Evolutionary conservation across 2,888 invertebrate genomes (phyloP), one percentile per base, ranked within the genome.

Genomic region (Heteromurus nitidus): DNA sequence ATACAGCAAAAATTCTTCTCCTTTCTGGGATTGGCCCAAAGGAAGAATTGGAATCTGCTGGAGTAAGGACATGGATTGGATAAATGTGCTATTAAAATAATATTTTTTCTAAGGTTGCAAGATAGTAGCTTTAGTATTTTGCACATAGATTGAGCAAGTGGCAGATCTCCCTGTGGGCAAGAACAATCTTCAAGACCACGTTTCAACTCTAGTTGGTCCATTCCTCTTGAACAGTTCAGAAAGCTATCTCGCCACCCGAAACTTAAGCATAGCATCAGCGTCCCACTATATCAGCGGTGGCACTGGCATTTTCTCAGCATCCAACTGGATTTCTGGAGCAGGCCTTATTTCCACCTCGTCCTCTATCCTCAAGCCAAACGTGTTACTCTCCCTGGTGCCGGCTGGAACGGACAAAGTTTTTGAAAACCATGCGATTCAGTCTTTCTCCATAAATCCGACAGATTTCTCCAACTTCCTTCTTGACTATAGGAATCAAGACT

Each of bases 91-190:
- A 9, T 16, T n/a, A n/a, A 20, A 42, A 42, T 30, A 53, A 16
- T 18, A 28, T 50, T 16, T 62, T 18, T 55, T 20, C 22, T 50
- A 50, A 16, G 50, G 5, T 5, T 50, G 7, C 55, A 20, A 22
- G 16, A 50, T 22, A 58, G 24, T 58, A 24, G 2, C 24, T 9
- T 24, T 24, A 26, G 2, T 9, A 30, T 24, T 62, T 16, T 9
- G 26, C 3, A 22, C n/a, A 11, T 31, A 9, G 76, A 76, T 76
- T 13, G 20, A 58, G 2, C 18, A 44, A 26, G 44, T 55, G 11
- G 86, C 82, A 3, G 68, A 86, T 67, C 69, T 82, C 24, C 85
- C 85, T 16, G 36, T 36, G 3, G 85, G 84, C 26, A 85, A 85
- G 2, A 44, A 80, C 13, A 85, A 85, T 70, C 55, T 86, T 0